A percentile compares a stretch with the other conserved stretches of the same genome.
Conservation (phyloP, 2,113 vertebrate genomes). For the Cephalopholis sonnerati region DNA sequence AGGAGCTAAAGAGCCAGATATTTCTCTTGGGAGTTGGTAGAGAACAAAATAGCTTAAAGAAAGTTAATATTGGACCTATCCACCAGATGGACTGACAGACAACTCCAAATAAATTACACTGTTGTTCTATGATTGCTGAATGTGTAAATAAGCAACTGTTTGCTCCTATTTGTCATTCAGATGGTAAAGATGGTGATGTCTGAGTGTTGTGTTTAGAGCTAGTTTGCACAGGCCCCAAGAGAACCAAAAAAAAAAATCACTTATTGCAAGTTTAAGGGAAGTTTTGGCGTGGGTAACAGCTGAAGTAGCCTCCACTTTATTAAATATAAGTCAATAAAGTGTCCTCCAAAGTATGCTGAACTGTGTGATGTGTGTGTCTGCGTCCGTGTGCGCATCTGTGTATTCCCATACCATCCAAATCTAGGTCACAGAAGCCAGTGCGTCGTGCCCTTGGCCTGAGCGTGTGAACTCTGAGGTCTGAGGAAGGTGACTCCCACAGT, state of each 20-base stretch:
- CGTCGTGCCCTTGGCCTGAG: conserved; percentile 67
- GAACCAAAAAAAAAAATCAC: neutral
- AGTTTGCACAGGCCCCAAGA: neutral
- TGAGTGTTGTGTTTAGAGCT: neutral
- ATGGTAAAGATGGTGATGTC: neutral
- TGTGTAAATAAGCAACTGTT: neutral
- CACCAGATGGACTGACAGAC: neutral
- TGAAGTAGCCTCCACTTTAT: neutral
- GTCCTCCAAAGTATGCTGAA: neutral
- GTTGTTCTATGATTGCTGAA: neutral
- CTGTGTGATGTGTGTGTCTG: neutral
- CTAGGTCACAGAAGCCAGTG: conserved; percentile 45
- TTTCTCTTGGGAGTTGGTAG: neutral
- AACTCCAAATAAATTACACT: neutral
- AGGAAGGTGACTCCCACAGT: conserved; percentile 86
- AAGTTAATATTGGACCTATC: neutral
- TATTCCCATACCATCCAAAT: conserved; percentile 41
- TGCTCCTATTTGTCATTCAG: neutral
- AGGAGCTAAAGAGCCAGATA: neutral
- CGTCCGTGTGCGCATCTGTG: neutral
- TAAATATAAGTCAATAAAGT: conserved; percentile 11
- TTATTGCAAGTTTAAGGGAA: neutral
- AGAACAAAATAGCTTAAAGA: neutral
- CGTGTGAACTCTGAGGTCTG: conserved; percentile 66
- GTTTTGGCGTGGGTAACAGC: neutral